Evolutionary conservation across 1,140 invertebrate genomes (phyloP).

Genomic region (Zaprionus vittiger): DNA sequence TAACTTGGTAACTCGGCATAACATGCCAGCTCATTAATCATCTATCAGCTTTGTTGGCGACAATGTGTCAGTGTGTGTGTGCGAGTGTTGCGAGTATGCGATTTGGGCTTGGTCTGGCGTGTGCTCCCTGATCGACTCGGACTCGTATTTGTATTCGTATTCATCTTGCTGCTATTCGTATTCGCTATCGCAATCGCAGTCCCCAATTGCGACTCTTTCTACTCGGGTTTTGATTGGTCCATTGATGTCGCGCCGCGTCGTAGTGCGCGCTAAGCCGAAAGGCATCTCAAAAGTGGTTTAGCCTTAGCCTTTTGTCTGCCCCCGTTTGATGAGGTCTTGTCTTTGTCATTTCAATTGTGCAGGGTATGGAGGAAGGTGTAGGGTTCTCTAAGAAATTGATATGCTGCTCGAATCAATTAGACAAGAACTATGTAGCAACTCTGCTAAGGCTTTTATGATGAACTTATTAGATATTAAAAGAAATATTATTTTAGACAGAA

Average conservation of each 20-base stretch:
- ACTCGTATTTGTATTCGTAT: neutral
- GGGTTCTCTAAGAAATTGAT: neutral
- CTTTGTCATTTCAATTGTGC: slow-evolving; percentile 4
- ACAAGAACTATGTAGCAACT: neutral
- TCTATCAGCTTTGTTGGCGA: slow-evolving; percentile 70
- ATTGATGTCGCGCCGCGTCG: slow-evolving; percentile 63
- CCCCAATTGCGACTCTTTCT: slow-evolving; percentile 42
- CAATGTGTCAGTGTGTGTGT: slow-evolving; percentile 62
- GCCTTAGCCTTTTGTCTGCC: slow-evolving; percentile 29
- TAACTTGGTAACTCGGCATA: slow-evolving; percentile 40
- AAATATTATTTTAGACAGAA: no score
- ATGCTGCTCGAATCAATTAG: neutral
- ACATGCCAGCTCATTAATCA: slow-evolving; percentile 72
- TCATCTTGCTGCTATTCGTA: neutral
- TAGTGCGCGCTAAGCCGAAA: slow-evolving; percentile 55
- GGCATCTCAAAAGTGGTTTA: slow-evolving; percentile 69
- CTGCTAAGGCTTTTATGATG: no score
- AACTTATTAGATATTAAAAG: no score
- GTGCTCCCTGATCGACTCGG: slow-evolving; percentile 45
- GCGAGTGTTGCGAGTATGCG: slow-evolving; percentile 27
- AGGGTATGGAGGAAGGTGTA: neutral
- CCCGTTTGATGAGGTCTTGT: slow-evolving; percentile 18
- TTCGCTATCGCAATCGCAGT: slow-evolving; percentile 11
- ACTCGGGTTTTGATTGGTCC: slow-evolving; percentile 66
- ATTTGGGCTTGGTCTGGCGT: slow-evolving; percentile 52